These are phyloP conservation scores for Bilobella aurantiaca DNA, from an alignment of 1,140 invertebrate species.

Conservation along the genomic window DNA sequence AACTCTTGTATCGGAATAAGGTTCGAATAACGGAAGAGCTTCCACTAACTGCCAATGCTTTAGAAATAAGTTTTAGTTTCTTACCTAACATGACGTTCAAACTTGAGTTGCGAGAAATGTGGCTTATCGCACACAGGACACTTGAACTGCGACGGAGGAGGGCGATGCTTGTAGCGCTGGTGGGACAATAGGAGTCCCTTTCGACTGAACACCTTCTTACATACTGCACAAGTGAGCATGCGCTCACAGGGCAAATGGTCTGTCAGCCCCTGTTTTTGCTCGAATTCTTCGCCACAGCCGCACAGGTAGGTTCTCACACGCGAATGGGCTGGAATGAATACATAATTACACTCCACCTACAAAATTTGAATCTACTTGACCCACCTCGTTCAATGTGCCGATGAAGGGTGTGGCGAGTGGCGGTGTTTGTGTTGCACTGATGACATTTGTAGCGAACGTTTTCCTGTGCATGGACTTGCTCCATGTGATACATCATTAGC, in stretches of 20 bases:
- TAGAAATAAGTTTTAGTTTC: neutral
- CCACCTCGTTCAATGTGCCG: neutral
- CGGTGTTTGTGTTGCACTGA: neutral
- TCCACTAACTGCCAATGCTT: neutral
- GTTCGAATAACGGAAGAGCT: no score
- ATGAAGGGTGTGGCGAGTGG: neutral
- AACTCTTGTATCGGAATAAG: no score
- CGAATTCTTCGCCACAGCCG: neutral
- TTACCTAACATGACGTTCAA: neutral
- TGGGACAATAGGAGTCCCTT: neutral
- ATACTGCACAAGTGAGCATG: neutral
- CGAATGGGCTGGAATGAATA: neutral
- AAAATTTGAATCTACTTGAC: neutral
- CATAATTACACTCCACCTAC: no score
- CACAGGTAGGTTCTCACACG: neutral
- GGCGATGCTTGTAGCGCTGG: neutral
- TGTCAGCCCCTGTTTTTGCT: neutral
- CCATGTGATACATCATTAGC: slow-evolving; percentile 2
- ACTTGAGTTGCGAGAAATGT: neutral
- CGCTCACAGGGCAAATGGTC: slow-evolving; percentile 3
- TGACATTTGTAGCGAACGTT: neutral
- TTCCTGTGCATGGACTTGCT: neutral
- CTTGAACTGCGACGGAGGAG: neutral
- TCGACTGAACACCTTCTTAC: neutral
- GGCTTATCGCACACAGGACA: neutral